A percentile compares a stretch with the other conserved stretches of the same genome.
These are phyloP conservation scores for Ondatra zibethicus DNA, from an alignment of 2,113 vertebrate species.

Conservation along the genomic window DNA sequence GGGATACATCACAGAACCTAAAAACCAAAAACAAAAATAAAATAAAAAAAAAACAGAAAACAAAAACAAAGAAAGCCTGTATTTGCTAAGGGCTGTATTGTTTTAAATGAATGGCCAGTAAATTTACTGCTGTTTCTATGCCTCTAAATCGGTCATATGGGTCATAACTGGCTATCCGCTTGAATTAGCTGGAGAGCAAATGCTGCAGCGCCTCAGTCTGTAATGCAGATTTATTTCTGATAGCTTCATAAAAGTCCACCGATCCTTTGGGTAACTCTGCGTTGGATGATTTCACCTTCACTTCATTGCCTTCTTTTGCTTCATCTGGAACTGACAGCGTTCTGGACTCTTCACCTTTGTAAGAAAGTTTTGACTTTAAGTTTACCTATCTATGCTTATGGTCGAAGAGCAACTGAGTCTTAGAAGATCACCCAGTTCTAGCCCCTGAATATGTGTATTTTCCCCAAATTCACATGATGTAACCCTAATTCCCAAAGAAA, in stretches of 20 bases:
- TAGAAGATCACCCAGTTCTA: not conserved
- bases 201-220: not conserved
- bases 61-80: not conserved
- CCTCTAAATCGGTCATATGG: too few relatives aligned
- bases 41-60: too few relatives aligned
- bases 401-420: not conserved
- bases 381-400: not conserved
- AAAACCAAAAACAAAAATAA: not conserved
- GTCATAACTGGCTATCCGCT: not conserved
- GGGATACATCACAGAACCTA: not conserved
- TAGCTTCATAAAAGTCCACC: not conserved
- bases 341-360: not conserved
- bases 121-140: not conserved
- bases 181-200: not conserved
- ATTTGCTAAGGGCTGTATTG: not conserved
- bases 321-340: not conserved
- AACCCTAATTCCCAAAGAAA: not conserved
- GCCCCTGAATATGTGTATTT: not conserved
- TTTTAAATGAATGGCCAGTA: not conserved
- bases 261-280: not conserved
- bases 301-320: not conserved
- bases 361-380: not conserved
- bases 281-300: not conserved
- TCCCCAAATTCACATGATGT: not conserved
- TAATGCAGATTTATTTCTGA: not conserved